Evolutionary conservation across 2,113 vertebrate species (phyloP).

Genomic region (Phaethon lepturus): DNA sequence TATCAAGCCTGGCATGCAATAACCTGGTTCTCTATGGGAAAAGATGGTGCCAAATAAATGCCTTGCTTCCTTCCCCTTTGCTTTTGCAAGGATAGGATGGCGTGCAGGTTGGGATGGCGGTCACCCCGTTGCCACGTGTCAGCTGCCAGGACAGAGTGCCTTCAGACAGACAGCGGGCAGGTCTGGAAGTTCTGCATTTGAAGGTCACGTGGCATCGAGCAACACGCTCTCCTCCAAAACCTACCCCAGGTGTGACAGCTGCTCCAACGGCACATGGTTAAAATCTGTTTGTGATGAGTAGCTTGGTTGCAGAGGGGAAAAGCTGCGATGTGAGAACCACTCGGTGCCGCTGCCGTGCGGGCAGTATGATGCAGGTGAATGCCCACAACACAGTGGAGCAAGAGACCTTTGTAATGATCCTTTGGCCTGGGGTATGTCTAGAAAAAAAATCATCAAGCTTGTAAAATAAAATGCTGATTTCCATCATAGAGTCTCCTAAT

Average conservation of each 20-base stretch:
- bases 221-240: background rate
- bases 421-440: background rate
- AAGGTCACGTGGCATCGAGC: background rate
- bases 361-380: background rate
- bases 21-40: background rate
- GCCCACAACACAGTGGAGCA: background rate
- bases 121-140: background rate
- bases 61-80: background rate
- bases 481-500: background rate
- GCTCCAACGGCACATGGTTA: background rate
- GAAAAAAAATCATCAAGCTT: background rate
- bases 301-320: background rate
- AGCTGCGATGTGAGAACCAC: background rate
- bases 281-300: background rate
- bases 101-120: background rate
- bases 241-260: rapidly evolving
- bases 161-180: background rate
- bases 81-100: background rate
- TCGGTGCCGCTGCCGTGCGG: background rate
- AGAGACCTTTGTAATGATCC: background rate
- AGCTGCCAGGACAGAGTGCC: background rate
- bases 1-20: background rate
- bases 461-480: background rate
- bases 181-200: background rate
- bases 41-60: background rate